These are phyloP conservation scores for Taxidea taxus DNA, from an alignment of 2,113 vertebrate species.

Conservation along the genomic window DNA sequence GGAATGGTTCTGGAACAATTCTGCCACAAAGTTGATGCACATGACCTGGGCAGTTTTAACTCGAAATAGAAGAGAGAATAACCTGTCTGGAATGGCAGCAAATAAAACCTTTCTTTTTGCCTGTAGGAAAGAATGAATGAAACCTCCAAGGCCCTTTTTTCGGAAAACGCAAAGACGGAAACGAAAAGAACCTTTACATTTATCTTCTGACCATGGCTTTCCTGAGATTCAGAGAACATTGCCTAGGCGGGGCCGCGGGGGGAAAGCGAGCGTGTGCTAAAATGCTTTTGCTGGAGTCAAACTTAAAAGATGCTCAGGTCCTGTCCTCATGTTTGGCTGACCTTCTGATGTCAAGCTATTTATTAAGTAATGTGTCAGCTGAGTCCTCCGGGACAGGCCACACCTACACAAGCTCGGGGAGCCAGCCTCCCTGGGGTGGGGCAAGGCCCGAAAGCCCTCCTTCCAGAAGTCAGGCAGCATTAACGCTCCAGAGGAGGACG, in stretches of 20 bases:
- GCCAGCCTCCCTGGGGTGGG: neutral
- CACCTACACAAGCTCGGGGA: neutral
- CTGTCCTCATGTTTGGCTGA: neutral
- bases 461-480: neutral
- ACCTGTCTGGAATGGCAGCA: constrained; percentile 25
- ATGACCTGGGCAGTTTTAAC: neutral
- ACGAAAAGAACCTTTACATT: neutral
- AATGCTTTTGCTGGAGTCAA: neutral
- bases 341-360: neutral
- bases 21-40: neutral
- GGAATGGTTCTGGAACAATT: neutral
- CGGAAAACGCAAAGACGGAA: constrained; percentile 11
- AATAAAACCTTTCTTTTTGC: neutral
- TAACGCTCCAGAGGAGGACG: neutral
- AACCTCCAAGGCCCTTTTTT: constrained; percentile 2
- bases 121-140: constrained; percentile 12
- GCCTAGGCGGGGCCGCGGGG: neutral
- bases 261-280: neutral
- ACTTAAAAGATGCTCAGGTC: neutral
- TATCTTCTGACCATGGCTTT: constrained; percentile 38
- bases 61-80: neutral
- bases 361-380: neutral
- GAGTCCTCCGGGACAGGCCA: neutral
- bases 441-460: neutral
- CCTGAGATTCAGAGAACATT: constrained; percentile 53